Evolutionary conservation across 2,113 vertebrate species (phyloP), one percentile per base, ranked within the genome.

Genomic region (Oplegnathus fasciatus): DNA sequence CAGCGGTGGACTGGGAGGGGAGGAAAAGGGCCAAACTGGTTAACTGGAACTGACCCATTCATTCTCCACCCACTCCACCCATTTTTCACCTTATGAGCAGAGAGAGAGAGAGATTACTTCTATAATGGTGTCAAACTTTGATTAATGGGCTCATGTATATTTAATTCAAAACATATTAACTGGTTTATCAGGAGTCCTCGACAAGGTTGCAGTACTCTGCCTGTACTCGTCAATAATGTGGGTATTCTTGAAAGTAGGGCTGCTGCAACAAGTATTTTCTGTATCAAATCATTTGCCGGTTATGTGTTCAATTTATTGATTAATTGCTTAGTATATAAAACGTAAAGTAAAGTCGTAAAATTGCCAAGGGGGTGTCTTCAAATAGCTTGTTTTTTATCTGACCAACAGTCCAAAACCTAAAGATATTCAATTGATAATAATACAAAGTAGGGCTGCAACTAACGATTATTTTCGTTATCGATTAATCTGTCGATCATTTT

Each of bases 21-120:
- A 8, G 7, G 8, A 30, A 50, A 32, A 46, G 34, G 64, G 10
- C 10, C 18, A 78, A 62, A 76, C 75, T 78, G 62, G 73, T 75
- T 88, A n/a, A 74, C 26, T 48, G 69, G 77, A 50, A 58, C 42
- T 15, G 46, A 74, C 78, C 37, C 70, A 48, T 40, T 74, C 11
- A 66, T 46, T 64, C 26, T 48, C 11, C 7, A 55, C 11, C 15
- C 40, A 13, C 61, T 46, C 26, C 24, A 14, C 1, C 46, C 22
- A 30, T 37, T 72, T 67, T 32, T 60, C 37, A 40, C 11, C 42
- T 4, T n/a, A 24, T 28, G 34, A 65, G 30, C 6, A 6, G 8
- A 48, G 13, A 28, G 11, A 26, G 32, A 52, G 7, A 9, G n/a
- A 60, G 6, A 44, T 17, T 30, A 40, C 1, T 58, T 34, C 32